Conservation (phyloP, 1,140 invertebrate species). For the Tenebrio molitor region DNA sequence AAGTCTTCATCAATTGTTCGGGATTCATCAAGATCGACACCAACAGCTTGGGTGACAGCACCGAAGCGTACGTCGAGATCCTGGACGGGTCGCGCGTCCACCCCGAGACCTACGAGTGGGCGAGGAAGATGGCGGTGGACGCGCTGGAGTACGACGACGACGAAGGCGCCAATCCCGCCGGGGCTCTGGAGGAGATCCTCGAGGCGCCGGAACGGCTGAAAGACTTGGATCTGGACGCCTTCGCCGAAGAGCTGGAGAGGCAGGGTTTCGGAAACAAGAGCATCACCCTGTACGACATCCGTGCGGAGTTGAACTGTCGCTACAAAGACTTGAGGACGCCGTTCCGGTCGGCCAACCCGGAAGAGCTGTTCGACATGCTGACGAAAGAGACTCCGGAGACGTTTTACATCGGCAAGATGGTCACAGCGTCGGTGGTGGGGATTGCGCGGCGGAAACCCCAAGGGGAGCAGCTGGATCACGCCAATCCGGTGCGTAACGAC, state of each 20-base stretch:
- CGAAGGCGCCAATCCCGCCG: constrained; percentile 95
- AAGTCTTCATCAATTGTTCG: constrained; percentile 99
- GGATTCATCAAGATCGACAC: constrained; percentile 99
- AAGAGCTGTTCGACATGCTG: constrained; percentile 94
- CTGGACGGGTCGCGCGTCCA: constrained; percentile 98
- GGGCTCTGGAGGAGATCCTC: constrained; percentile 96
- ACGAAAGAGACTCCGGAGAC: constrained; percentile 97
- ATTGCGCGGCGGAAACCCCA: constrained; percentile 91
- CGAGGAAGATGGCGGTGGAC: constrained; percentile 99
- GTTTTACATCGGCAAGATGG: constrained; percentile 93
- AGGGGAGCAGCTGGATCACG: constrained; percentile 93
- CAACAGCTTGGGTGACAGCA: constrained; percentile 92
- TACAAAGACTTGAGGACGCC: constrained; percentile 94
- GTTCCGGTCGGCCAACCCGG: constrained; percentile 84
- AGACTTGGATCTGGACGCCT: constrained; percentile 98
- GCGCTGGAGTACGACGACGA: constrained; percentile 98
- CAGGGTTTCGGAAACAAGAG: constrained; percentile 92
- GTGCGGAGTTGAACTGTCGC: constrained; percentile 93
- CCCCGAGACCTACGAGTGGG: constrained; percentile 99
- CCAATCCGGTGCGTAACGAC: constrained; percentile 94
- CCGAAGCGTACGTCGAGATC: constrained; percentile 95
- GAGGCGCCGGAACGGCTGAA: constrained; percentile 95
- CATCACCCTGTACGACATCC: constrained; percentile 97
- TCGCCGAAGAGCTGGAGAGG: constrained; percentile 96
- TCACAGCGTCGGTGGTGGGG: constrained; percentile 80